phyloP scores from a whole-genome alignment of 23 tunicate species.

The Aplidium turbinatum region DNA sequence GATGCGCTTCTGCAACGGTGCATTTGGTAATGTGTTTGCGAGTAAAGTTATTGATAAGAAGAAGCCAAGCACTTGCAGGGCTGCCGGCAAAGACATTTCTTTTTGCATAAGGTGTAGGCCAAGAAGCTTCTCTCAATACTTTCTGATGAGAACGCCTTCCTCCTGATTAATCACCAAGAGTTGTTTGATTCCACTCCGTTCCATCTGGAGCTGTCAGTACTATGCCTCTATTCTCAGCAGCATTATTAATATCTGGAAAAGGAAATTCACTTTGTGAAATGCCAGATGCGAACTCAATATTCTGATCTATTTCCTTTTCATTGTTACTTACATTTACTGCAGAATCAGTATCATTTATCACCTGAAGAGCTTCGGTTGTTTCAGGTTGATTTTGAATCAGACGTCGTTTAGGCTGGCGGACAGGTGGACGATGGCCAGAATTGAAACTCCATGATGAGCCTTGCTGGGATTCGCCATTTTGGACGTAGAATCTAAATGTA shows the following conservation, averaged over 20 bases:
- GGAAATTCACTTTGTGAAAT: conserved; percentile 27
- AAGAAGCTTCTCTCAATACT: conserved; percentile 28
- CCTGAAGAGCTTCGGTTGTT: no score
- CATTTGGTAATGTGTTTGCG: conserved; percentile 34
- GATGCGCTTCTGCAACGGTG: conserved; percentile 39
- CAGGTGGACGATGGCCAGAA: no score
- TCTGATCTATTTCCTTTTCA: no score
- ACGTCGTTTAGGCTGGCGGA: no score
- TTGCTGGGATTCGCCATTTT: no score
- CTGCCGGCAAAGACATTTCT: conserved; percentile 41
- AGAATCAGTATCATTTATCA: no score
- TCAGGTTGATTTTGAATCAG: no score
- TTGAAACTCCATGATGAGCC: no score
- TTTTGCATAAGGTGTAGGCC: conserved; percentile 37
- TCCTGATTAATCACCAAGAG: conserved; percentile 19
- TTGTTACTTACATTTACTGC: no score
- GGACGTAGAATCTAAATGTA: no score
- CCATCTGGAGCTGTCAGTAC: conserved; percentile 35
- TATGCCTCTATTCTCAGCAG: conserved; percentile 16
- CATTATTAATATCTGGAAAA: conserved; percentile 20
- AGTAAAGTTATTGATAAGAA: conserved; percentile 25
- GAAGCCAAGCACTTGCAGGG: conserved; percentile 44
- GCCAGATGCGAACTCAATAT: conserved; percentile 14
- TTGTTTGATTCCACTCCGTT: conserved; percentile 39
- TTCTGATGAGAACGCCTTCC: conserved; percentile 29